Evolutionary conservation across 2,113 vertebrate genomes (phyloP).

Genomic region (Heterotilapia buettikoferi): DNA sequence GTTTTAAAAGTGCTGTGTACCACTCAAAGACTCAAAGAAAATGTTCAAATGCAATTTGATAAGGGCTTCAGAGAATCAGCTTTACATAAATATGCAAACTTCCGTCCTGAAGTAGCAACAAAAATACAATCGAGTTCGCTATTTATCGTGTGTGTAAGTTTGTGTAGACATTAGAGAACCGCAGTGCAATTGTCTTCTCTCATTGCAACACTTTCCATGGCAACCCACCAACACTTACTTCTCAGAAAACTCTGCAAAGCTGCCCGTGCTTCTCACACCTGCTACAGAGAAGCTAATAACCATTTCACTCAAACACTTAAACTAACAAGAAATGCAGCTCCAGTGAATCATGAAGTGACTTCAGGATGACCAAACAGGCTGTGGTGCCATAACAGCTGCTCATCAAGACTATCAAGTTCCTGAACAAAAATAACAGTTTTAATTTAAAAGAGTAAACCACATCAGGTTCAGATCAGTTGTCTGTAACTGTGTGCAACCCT

Average conservation of each 20-base stretch:
- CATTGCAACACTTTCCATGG: neutral
- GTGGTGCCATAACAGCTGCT: neutral
- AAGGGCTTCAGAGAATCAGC: accelerated
- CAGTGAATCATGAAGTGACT: neutral
- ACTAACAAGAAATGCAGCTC: neutral
- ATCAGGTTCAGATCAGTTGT: neutral
- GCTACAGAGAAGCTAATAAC: neutral
- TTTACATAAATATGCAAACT: neutral
- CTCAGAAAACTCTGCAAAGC: neutral
- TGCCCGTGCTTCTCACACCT: neutral
- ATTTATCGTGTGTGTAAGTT: neutral
- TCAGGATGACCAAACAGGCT: neutral
- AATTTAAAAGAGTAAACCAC: neutral
- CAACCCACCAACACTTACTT: neutral
- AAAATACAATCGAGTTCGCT: neutral
- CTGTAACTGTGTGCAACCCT: neutral
- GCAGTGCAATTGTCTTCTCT: neutral
- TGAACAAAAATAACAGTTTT: neutral
- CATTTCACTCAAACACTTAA: neutral
- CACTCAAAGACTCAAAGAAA: neutral
- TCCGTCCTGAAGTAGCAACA: neutral
- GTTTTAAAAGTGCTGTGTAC: neutral
- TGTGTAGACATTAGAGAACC: neutral
- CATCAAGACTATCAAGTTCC: neutral
- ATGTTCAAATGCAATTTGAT: neutral